Evolutionary conservation across 2,797 vertebrate genomes (phyloP), one percentile per base, ranked within the genome.

Genomic region (Micromesistius poutassou): DNA sequence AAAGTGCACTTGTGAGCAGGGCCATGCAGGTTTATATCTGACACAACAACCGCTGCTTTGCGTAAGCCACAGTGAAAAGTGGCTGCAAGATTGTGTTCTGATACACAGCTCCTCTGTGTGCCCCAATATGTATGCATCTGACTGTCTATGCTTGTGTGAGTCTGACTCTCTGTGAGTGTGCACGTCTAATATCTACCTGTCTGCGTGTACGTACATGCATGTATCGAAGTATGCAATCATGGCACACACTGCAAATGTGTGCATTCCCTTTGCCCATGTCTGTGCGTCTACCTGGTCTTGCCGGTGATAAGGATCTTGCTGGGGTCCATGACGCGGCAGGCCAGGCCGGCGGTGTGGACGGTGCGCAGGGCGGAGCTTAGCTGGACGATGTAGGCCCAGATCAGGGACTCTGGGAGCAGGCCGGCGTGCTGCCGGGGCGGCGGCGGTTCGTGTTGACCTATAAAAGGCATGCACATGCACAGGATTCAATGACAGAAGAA

Each of bases 361-460:
- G 96, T 98, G 66, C 98, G 94, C 81, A 99, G 87, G 0, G 98
- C 98, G 2, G 98, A 99, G 87, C 97, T 99, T 30, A 99, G 94
- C 84, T 99, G 98, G 80, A 99, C 98, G 1, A 99, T 97, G 81
- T 99, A 99, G 0, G 98, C 98, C 98, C 98, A 99, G 87, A 99
- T 99, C 76, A 99, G 95, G 72, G 98, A 99, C 86, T 99, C 98
- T 0, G 98, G 98, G 75, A 99, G 94, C 79, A 99, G 92, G 10
- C 98, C 98, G 0, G 97, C 98, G 6, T 99, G 98, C 87, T 99
- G 98, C 79, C 98, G 95, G 14, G 98, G 97, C 8, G 97, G 93
- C 12, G 98, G 98, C n/a, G 97, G 97, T 83, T 99, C 98, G 1
- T 98, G 97, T 81, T 98, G 98, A 73, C 98, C 98, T 99, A 87